Evolutionary conservation across 1,140 invertebrate genomes (phyloP), one percentile per base, ranked within the genome.

Genomic region (Propsilocerus akamusi): DNA sequence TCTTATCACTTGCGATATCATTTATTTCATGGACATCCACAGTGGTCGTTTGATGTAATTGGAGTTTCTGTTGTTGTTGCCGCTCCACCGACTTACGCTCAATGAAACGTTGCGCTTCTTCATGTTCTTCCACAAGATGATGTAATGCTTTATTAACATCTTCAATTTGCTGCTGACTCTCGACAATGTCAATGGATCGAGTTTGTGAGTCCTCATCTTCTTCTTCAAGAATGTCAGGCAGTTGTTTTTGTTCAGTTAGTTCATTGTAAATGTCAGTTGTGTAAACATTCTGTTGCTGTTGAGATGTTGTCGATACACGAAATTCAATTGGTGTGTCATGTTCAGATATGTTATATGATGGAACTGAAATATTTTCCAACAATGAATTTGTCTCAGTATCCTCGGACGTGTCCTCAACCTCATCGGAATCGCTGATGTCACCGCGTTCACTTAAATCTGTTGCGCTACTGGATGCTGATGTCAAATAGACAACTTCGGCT

Each of bases 351-450:
- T n/a, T 17, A 20, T 20, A 41, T 41, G 34, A 17, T 1, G 34
- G 34, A 14, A 41, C 34, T 8, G 34, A 17, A 8, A 41, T 41
- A 20, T 41, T 41, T 41, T 41, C 34, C 2, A 41, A 20, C 14
- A 41, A 41, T 17, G 34, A 41, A 41, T 41, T 41, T 17, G 34
- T 41, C 22, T 41, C 34, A 20, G 34, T 41, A 41, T 41, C 34
- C 22, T 41, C 34, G 5, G 34, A 41, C 22, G 34, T 41, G 10
- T 41, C 34, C 5, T 41, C 34, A 17, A 41, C 17, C 17, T 41
- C 34, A 20, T 41, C 34, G 0, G 34, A 20, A 17, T 41, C 34
- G 1, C 14, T 20, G 17, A 8, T 41, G 28, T 30, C n/a, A 30
- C 28, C n/a, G 5, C 34, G 14, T 41, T 41, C 34, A 20, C 34